Evolutionary conservation across 2,888 invertebrate genomes (phyloP), one percentile per base, ranked within the genome.

Genomic region (Aethes cnicana): DNA sequence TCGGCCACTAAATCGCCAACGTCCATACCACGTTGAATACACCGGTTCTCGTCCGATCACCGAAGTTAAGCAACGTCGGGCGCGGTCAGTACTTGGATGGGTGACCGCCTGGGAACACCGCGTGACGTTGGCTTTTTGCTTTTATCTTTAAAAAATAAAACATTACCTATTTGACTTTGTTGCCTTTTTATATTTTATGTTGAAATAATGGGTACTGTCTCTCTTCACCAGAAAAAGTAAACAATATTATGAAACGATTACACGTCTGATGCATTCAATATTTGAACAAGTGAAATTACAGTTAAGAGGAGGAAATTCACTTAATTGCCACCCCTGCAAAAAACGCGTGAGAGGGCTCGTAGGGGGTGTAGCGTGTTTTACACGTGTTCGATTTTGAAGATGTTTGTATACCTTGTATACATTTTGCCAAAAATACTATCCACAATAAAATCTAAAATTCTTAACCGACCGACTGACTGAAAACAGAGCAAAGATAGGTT

Each of bases 1-100:
- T 39, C 6, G 25, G 0, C 0, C 0, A 0, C 0, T 0, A 0
- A 1, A 0, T 56, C 44, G 70, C 68, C 70, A 68, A 70, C 67
- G 69, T 66, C 67, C 68, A 72, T 70, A 71, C 69, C 65, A 71
- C 62, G 68, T 68, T 72, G 69, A 72, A 72, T 43, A 68, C 69
- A 72, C 68, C 70, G 72, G 17, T 47, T 37, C 20, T 47, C 16
- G 26, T 36, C 36, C 25, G 37, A 30, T 28, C 39, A 36, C 63
- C 62, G 61, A 62, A 63, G 62, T 63, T 63, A 62, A 63, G 62
- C 62, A 62, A 57, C 62, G 56, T 62, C 61, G 61, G 63, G 62
- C 63, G 61, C 54, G 58, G 59, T 58, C 57, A 63, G 63, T 63
- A 63, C 61, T 63, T 63, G 62, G 62, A 63, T 63, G 62, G 62